Percentiles rank a stretch among this genome's conserved stretches.
Conservation (phyloP, 2,888 invertebrate species). For the Brassicogethes aeneus region DNA sequence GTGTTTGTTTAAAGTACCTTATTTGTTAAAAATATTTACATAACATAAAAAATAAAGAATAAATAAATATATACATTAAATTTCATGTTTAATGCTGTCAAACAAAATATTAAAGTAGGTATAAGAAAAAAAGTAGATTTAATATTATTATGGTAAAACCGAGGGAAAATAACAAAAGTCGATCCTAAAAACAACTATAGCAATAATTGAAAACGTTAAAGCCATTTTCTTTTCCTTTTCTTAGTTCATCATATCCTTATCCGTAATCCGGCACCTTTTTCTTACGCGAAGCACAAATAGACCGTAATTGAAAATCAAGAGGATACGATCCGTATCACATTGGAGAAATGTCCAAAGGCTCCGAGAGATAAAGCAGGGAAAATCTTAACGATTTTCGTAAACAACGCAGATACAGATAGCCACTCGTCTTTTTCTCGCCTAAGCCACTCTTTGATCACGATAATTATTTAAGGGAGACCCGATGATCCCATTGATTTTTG, state of each 20-base stretch:
- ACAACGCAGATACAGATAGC: conserved; percentile 1
- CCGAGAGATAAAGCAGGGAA: background rate
- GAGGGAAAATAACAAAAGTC: too few species aligned
- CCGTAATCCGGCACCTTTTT: conserved; percentile 15
- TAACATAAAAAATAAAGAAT: too few species aligned
- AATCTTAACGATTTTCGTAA: background rate
- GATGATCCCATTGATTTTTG: background rate
- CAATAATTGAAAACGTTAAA: background rate
- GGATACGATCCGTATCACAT: background rate
- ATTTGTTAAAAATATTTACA: too few species aligned
- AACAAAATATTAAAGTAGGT: too few species aligned
- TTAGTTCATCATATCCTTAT: conserved; percentile 12
- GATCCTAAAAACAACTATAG: too few species aligned
- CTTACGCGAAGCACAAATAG: conserved; percentile 16
- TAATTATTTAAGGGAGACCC: background rate
- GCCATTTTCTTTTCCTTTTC: conserved; percentile 4
- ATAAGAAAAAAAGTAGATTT: too few species aligned
- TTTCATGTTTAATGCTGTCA: too few species aligned
- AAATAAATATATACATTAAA: too few species aligned
- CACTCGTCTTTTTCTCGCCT: conserved; percentile 1
- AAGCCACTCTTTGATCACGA: background rate
- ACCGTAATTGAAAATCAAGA: conserved; percentile 18
- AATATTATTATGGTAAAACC: too few species aligned
- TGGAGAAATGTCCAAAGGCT: background rate
- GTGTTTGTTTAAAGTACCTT: too few species aligned